Evolutionary conservation across 2,888 invertebrate species (phyloP).

Genomic region (Macrosiphum euphorbiae): DNA sequence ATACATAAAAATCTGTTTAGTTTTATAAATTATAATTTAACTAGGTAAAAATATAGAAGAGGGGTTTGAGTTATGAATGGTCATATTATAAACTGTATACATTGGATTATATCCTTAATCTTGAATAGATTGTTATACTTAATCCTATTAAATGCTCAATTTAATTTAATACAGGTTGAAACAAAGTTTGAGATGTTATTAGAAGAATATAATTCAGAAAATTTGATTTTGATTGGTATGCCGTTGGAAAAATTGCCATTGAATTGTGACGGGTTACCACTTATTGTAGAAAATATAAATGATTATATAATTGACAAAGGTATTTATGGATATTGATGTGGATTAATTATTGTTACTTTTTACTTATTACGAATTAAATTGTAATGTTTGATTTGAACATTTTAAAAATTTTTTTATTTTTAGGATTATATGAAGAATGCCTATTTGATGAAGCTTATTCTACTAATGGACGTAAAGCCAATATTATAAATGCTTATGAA

Average conservation of each 20-base stretch:
- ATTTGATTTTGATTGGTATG: slow-evolving; percentile 51
- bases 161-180: slow-evolving; percentile 16
- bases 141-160: neutral
- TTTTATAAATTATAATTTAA: neutral
- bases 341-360: neutral
- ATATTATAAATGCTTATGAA: slow-evolving; percentile 53
- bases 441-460: slow-evolving; percentile 49
- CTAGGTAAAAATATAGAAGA: no score
- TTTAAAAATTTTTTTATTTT: neutral
- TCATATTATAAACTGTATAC: neutral
- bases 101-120: neutral
- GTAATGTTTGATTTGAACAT: neutral
- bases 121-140: neutral
- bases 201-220: slow-evolving; percentile 48
- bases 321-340: neutral
- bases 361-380: neutral
- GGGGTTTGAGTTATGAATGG: no score
- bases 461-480: slow-evolving; percentile 10
- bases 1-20: no score
- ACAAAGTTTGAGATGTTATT: slow-evolving; percentile 46
- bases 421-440: slow-evolving; percentile 39
- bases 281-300: slow-evolving; percentile 51
- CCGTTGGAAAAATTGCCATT: slow-evolving; percentile 49
- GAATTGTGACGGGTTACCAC: slow-evolving; percentile 52
- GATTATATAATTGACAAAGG: slow-evolving; percentile 44